These are phyloP conservation scores for Egretta garzetta DNA, from an alignment of 2,113 vertebrate species.

Conservation along the genomic window DNA sequence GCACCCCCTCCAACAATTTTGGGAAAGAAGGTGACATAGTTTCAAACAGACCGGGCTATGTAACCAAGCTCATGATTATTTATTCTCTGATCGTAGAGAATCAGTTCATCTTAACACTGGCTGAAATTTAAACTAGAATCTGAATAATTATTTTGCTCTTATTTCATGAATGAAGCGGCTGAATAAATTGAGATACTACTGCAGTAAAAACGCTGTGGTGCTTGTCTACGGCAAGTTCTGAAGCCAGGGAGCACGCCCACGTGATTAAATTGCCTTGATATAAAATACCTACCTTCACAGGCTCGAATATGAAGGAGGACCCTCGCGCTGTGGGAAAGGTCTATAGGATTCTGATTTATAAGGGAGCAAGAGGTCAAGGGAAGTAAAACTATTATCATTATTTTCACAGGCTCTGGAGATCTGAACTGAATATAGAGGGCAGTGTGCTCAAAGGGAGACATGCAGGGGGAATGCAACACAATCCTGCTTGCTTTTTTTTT, in stretches of 20 bases:
- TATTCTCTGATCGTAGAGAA: background rate
- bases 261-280: conserved; percentile 3
- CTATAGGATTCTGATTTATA: conserved; percentile 70
- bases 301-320: background rate
- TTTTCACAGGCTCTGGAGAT: conserved; percentile 62
- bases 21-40: background rate
- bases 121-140: background rate
- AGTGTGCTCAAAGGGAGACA: conserved; percentile 51
- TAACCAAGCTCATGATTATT: background rate
- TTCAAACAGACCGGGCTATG: background rate
- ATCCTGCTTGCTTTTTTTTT: background rate
- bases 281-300: conserved; percentile 19
- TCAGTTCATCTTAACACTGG: background rate
- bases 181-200: background rate
- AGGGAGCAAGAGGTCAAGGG: conserved; percentile 60
- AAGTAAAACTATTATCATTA: conserved; percentile 66
- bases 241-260: background rate
- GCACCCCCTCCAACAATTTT: background rate
- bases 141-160: background rate
- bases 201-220: fast-evolving
- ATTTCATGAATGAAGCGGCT: background rate
- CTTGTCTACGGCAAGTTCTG: background rate
- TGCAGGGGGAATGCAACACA: background rate
- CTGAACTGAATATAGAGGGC: conserved; percentile 54
- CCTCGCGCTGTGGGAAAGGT: conserved; percentile 42